A percentile compares a stretch with the other conserved stretches of the same genome.
These are phyloP conservation scores for Edolisoma coerulescens DNA, from an alignment of 2,113 vertebrate genomes.

Conservation along the genomic window DNA sequence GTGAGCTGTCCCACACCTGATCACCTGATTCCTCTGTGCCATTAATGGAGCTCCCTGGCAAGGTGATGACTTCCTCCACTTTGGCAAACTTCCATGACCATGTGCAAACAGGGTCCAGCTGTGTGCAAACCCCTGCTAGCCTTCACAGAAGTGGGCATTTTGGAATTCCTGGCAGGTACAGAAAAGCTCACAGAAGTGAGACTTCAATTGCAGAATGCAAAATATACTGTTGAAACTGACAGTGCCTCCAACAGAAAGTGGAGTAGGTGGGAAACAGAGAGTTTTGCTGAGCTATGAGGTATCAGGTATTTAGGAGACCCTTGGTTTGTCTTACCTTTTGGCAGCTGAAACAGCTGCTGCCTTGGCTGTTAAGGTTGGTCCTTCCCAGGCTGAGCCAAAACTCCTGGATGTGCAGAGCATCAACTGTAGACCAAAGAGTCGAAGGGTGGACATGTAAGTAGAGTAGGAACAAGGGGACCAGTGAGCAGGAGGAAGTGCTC, in stretches of 20 bases:
- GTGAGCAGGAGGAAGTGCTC: conserved; percentile 39
- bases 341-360: neutral
- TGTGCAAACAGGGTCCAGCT: neutral
- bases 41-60: neutral
- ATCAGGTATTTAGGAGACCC: neutral
- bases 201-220: neutral
- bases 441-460: neutral
- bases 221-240: neutral
- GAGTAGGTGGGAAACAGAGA: neutral
- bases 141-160: neutral
- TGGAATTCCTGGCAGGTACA: neutral
- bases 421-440: neutral
- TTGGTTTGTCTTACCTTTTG: neutral
- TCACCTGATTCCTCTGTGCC: neutral
- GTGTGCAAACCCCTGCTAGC: neutral
- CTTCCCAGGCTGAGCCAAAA: neutral
- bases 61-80: neutral
- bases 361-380: neutral
- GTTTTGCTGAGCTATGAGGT: neutral
- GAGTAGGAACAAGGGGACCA: neutral
- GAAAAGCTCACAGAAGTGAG: neutral
- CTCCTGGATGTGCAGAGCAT: neutral
- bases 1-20: neutral
- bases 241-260: neutral
- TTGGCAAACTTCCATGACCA: neutral